phyloP scores from a whole-genome alignment of 2,888 invertebrate genomes.

The Cosmorhoe ocellata region DNA sequence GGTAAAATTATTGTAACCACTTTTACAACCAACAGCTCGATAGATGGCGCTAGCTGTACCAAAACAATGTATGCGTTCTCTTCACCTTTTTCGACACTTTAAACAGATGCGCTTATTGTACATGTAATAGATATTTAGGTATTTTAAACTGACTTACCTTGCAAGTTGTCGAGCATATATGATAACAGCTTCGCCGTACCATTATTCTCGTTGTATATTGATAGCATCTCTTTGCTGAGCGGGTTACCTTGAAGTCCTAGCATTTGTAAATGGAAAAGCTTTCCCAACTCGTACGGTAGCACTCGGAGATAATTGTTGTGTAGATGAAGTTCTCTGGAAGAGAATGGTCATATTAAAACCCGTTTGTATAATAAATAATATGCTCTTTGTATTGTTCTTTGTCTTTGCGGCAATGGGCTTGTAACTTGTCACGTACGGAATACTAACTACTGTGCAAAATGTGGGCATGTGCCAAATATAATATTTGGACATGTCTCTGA shows the following conservation, averaged over 20 bases:
- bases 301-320: slow-evolving; percentile 97
- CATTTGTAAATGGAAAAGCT: slow-evolving; percentile 97
- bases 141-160: slow-evolving; percentile 88
- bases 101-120: too few relatives aligned
- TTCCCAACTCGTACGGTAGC: slow-evolving; percentile 98
- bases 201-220: slow-evolving; percentile 95
- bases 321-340: slow-evolving; percentile 93
- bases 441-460: too few relatives aligned
- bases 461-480: too few relatives aligned
- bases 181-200: slow-evolving; percentile 97
- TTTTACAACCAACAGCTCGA: not conserved
- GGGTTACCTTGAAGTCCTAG: slow-evolving; percentile 97
- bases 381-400: too few relatives aligned
- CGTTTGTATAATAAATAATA: too few relatives aligned
- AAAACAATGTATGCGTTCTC: slow-evolving; percentile 10
- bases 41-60: slow-evolving; percentile 44
- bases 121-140: too few relatives aligned
- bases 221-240: slow-evolving; percentile 94
- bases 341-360: not conserved
- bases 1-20: not conserved
- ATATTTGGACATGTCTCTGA: too few relatives aligned
- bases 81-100: too few relatives aligned
- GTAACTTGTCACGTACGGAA: too few relatives aligned
- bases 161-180: slow-evolving; percentile 97
- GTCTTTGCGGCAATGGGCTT: too few relatives aligned